A percentile compares a stretch with the other conserved stretches of the same genome.
phyloP scores from a whole-genome alignment of 2,888 invertebrate species.

The Unio delphinus region DNA sequence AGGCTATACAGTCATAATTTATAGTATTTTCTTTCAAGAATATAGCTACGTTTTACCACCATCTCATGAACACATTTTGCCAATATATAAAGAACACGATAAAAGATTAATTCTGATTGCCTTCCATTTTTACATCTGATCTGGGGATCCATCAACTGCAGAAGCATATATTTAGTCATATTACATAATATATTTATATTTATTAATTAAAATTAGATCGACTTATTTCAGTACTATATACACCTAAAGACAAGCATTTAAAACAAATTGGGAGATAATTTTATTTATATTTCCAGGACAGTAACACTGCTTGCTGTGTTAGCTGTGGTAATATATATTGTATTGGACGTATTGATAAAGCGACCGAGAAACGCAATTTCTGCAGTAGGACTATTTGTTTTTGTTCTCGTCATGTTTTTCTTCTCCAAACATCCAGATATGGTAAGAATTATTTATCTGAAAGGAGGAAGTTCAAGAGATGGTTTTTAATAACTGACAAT shows the following conservation, averaged over 20 bases:
- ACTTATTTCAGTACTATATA: background rate
- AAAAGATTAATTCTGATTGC: no score
- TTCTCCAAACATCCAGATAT: constrained; percentile 49
- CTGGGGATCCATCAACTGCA: no score
- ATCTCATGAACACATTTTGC: no score
- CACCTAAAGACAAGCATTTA: background rate
- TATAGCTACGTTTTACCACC: no score
- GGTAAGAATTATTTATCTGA: constrained; percentile 25
- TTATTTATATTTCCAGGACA: background rate
- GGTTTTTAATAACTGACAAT: no score
- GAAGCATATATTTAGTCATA: no score
- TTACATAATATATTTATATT: background rate
- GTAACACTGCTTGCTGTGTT: constrained; percentile 29
- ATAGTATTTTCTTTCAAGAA: no score
- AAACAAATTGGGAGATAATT: background rate
- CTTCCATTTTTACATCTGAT: no score
- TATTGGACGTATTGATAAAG: constrained; percentile 40
- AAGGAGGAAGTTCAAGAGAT: no score
- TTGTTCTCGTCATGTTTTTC: constrained; percentile 45
- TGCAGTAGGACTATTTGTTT: constrained; percentile 43
- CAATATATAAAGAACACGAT: no score
- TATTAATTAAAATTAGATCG: no score
- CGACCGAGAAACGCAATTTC: constrained; percentile 49
- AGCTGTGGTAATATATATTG: constrained; percentile 35
- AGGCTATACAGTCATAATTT: no score